Conservation (phyloP, 2,888 invertebrate species). For the Polylopha cassiicola region DNA sequence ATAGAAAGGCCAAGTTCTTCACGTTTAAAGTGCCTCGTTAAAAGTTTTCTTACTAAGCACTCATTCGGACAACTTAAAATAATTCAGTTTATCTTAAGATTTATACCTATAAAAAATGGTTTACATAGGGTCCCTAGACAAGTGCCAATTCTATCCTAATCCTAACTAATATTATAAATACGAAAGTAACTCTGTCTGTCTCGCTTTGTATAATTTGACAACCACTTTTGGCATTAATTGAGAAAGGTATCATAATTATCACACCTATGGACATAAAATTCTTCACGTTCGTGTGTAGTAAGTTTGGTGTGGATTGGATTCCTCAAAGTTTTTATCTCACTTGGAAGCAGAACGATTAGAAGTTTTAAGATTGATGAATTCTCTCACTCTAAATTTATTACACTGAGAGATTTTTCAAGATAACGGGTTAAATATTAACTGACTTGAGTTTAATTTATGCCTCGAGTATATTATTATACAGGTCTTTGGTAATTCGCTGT, state of each 20-base stretch:
- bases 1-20: slow-evolving; percentile 1
- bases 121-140: too few relatives aligned
- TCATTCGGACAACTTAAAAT: slow-evolving; percentile 5
- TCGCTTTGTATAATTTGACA: too few relatives aligned
- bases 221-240: too few relatives aligned
- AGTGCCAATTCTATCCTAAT: too few relatives aligned
- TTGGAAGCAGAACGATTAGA: slow-evolving; percentile 51
- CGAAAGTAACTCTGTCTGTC: too few relatives aligned
- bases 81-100: too few relatives aligned
- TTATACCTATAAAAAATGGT: too few relatives aligned
- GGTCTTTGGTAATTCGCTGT: too few relatives aligned
- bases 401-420: slow-evolving; percentile 33
- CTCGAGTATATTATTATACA: slow-evolving; percentile 28
- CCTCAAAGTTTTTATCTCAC: slow-evolving; percentile 41
- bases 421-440: slow-evolving; percentile 39
- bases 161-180: too few relatives aligned
- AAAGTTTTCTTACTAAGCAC: slow-evolving; percentile 6
- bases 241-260: too few relatives aligned
- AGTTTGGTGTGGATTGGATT: slow-evolving; percentile 20
- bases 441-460: slow-evolving; percentile 35
- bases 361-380: slow-evolving; percentile 65
- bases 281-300: slow-evolving; percentile 15
- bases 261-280: too few relatives aligned
- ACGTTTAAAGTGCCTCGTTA: slow-evolving; percentile 7
- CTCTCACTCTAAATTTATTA: slow-evolving; percentile 40